Conservation (phyloP, 1,140 invertebrate genomes). For the Neodiprion pinetum region DNA sequence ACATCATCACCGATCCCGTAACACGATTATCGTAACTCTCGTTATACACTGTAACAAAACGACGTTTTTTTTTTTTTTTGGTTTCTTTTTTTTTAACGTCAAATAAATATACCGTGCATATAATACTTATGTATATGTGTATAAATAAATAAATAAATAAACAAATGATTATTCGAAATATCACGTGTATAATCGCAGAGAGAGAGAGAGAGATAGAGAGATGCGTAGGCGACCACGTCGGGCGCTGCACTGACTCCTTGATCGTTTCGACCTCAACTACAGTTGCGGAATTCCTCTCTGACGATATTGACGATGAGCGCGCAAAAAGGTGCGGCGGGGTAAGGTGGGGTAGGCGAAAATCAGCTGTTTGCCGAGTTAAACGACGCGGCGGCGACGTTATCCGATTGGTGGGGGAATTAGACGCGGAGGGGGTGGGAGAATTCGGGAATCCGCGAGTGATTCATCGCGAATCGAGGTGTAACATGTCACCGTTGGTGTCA, state of each 20-base stretch:
- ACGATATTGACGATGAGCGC: neutral
- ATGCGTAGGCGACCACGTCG: neutral
- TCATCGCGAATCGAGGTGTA: neutral
- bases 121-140: too few species aligned
- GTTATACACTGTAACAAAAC: neutral
- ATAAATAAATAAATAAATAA: neutral
- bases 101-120: too few species aligned
- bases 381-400: neutral
- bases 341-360: neutral
- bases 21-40: too few species aligned
- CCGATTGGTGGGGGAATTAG: neutral
- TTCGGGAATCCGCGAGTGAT: neutral
- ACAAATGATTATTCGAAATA: neutral
- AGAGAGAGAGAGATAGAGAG: neutral
- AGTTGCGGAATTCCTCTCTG: neutral
- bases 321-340: neutral
- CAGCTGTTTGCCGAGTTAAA: neutral
- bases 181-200: neutral
- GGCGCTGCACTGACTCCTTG: neutral
- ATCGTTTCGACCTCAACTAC: neutral
- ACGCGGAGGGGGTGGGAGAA: neutral
- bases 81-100: too few species aligned
- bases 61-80: neutral
- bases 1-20: too few species aligned
- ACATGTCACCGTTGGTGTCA: neutral